A percentile compares a stretch with the other conserved stretches of the same genome.
These are phyloP conservation scores for Megaustenia siamemsis DNA, from an alignment of 2,888 invertebrate genomes.

Conservation along the genomic window DNA sequence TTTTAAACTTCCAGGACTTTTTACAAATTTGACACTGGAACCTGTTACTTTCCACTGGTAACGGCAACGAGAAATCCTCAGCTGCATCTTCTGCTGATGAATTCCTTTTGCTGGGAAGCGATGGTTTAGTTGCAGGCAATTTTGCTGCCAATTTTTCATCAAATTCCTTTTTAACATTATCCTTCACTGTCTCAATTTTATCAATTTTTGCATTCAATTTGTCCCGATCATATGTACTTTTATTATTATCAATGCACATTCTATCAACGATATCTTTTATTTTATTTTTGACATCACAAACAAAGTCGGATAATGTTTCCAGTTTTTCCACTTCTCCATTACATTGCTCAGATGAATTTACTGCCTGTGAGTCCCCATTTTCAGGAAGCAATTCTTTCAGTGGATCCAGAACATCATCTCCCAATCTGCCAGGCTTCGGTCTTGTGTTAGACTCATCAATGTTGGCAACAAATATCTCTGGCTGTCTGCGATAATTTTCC, in stretches of 20 bases:
- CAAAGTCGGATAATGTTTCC: neutral
- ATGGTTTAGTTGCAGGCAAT: neutral
- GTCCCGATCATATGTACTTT: neutral
- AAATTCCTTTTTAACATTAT: neutral
- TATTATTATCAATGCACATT: neutral
- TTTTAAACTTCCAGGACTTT: neutral
- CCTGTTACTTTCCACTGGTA: neutral
- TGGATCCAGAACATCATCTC: neutral
- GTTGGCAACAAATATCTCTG: neutral
- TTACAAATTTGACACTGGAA: slow-evolving; percentile 29
- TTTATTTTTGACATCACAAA: neutral
- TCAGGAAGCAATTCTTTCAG: neutral
- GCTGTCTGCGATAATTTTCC: neutral
- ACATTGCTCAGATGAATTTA: neutral
- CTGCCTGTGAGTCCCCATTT: neutral
- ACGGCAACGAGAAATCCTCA: neutral
- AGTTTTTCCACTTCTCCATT: neutral
- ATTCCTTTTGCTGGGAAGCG: no score
- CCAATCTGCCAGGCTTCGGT: neutral
- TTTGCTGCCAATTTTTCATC: neutral
- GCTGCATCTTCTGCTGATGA: neutral
- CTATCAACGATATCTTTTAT: neutral
- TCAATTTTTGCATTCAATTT: neutral
- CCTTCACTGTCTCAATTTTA: neutral
- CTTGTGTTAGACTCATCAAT: neutral